A percentile compares a stretch with the other conserved stretches of the same genome.
These are phyloP conservation scores for Nasua narica DNA, from an alignment of 2,797 vertebrate genomes.

Conservation along the genomic window DNA sequence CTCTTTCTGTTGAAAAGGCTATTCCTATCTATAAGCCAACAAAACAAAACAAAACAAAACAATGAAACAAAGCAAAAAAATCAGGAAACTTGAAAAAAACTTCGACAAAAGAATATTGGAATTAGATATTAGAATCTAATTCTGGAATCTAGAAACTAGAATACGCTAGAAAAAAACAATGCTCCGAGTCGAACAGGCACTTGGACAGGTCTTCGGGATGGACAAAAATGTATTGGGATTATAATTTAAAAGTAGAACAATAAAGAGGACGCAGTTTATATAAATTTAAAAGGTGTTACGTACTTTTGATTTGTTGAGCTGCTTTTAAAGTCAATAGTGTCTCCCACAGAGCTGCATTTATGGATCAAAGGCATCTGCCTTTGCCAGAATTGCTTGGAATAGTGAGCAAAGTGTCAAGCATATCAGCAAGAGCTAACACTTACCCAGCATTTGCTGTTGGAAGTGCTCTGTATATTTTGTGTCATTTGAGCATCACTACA, in stretches of 20 bases:
- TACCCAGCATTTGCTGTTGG: neutral
- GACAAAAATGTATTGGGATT: neutral
- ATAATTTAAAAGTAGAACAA: neutral
- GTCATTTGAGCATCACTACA: neutral
- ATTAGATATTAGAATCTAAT: neutral
- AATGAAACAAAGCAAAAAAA: neutral
- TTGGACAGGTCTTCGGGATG: neutral
- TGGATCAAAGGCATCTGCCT: neutral
- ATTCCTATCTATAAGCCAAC: neutral
- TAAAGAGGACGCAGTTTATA: neutral
- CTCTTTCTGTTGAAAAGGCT: neutral
- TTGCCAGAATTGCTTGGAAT: neutral
- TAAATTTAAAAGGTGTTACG: neutral
- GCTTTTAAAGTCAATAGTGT: neutral
- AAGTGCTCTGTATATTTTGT: neutral
- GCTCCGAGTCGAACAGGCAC: neutral
- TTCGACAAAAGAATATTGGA: neutral
- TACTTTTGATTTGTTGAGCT: neutral
- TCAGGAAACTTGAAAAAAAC: neutral
- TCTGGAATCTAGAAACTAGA: neutral
- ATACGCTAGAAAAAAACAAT: slow-evolving; percentile 6
- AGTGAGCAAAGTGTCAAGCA: neutral
- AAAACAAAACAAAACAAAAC: too few species aligned
- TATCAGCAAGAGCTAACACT: neutral
- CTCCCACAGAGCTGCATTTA: neutral